phyloP scores from a whole-genome alignment of 2,113 vertebrate genomes.

The Saiga tatarica region DNA sequence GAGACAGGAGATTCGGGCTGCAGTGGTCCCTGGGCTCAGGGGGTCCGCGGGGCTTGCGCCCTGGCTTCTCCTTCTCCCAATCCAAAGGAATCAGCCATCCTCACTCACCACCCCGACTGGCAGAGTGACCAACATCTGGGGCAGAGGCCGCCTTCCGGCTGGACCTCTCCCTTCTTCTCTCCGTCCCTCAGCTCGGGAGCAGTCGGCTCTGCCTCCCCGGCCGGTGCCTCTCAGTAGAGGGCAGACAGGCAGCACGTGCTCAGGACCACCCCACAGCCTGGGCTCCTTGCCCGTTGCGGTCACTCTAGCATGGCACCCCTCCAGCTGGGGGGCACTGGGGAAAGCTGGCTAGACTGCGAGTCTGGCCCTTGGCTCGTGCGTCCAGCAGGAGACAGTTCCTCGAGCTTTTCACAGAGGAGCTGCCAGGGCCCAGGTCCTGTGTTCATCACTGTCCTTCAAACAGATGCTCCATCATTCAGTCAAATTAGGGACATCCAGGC shows the following conservation, averaged over 20 bases:
- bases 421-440: not conserved
- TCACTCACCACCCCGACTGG: not conserved
- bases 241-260: not conserved
- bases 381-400: too few relatives aligned
- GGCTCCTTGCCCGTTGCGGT: fast-evolving
- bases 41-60: too few relatives aligned
- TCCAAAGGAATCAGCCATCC: fast-evolving
- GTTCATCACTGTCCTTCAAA: not conserved
- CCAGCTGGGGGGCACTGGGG: fast-evolving
- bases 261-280: not conserved
- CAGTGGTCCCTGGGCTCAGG: not conserved
- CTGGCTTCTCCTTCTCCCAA: not conserved
- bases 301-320: not conserved
- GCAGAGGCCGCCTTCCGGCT: not conserved
- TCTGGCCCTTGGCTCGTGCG: not conserved
- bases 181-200: not conserved
- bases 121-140: fast-evolving
- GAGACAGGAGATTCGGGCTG: not conserved
- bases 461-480: not conserved
- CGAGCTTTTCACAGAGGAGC: not conserved
- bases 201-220: not conserved
- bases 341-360: not conserved
- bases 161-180: too few relatives aligned
- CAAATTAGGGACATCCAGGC: not conserved
- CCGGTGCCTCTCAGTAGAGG: not conserved